A percentile compares a stretch with the other conserved stretches of the same genome.
These are phyloP conservation scores for Ochropacha duplaris DNA, from an alignment of 2,888 invertebrate genomes.

Conservation along the genomic window DNA sequence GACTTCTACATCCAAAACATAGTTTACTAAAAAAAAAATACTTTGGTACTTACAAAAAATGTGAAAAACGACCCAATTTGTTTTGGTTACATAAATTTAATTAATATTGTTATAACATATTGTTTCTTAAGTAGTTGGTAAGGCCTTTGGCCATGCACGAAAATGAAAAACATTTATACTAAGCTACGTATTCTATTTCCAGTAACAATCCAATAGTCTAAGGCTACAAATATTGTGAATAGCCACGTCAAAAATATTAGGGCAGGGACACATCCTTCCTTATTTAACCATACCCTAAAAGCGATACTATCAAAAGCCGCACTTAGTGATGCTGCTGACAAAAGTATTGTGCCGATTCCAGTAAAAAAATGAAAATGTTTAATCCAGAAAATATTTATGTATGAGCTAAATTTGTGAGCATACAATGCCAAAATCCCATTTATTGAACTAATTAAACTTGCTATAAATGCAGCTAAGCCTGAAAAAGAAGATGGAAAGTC, in stretches of 20 bases:
- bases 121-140: not conserved
- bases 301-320: conserved; percentile 35
- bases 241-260: conserved; percentile 27
- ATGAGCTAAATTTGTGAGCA: conserved; percentile 24
- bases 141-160: too few species aligned
- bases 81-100: too few species aligned
- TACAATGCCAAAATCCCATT: conserved; percentile 38
- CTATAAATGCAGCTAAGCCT: conserved; percentile 43
- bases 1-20: too few species aligned
- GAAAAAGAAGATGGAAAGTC: conserved; percentile 22
- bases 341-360: conserved; percentile 37
- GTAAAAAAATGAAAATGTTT: conserved; percentile 40
- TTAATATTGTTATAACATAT: too few species aligned
- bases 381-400: conserved; percentile 19
- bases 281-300: conserved; percentile 38
- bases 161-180: not conserved
- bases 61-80: too few species aligned
- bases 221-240: conserved; percentile 36
- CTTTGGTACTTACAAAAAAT: too few species aligned
- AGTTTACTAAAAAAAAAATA: too few species aligned
- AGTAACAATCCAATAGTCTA: conserved; percentile 40
- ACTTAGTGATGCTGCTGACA: conserved; percentile 41
- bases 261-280: conserved; percentile 21
- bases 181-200: conserved; percentile 22
- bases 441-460: conserved; percentile 29